phyloP scores from a whole-genome alignment of 2,888 invertebrate genomes.

The Xanthorhoe spadicearia region DNA sequence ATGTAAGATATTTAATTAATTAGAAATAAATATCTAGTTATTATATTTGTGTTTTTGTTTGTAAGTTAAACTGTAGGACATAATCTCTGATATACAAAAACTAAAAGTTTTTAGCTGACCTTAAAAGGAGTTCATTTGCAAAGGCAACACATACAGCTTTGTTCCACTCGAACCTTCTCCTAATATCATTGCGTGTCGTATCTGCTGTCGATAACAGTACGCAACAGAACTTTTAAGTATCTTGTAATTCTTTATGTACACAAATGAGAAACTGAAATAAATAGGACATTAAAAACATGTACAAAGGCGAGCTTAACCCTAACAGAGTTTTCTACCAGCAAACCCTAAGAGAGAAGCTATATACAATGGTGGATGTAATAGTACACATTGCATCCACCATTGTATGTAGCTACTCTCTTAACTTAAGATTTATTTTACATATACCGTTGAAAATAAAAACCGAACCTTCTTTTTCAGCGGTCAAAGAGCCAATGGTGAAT shows the following conservation, averaged over 20 bases:
- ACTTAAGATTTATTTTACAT: too few species aligned
- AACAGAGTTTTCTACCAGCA: too few species aligned
- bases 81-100: neutral
- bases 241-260: too few species aligned
- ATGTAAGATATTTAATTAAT: constrained; percentile 74
- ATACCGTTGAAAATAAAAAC: too few species aligned
- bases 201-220: constrained; percentile 11
- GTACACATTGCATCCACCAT: too few species aligned
- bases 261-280: too few species aligned
- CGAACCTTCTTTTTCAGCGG: constrained; percentile 61
- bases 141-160: constrained; percentile 9
- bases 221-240: constrained; percentile 1
- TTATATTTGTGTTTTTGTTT: constrained; percentile 60
- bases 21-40: constrained; percentile 76
- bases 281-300: too few species aligned
- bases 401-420: too few species aligned
- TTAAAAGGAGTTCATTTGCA: neutral
- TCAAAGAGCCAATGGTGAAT: constrained; percentile 60
- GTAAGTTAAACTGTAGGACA: constrained; percentile 9
- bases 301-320: too few species aligned
- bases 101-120: neutral
- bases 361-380: too few species aligned
- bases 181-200: constrained; percentile 3
- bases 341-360: too few species aligned
- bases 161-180: neutral